phyloP scores from a whole-genome alignment of 1,140 invertebrate genomes.

The Drosophila azteca region DNA sequence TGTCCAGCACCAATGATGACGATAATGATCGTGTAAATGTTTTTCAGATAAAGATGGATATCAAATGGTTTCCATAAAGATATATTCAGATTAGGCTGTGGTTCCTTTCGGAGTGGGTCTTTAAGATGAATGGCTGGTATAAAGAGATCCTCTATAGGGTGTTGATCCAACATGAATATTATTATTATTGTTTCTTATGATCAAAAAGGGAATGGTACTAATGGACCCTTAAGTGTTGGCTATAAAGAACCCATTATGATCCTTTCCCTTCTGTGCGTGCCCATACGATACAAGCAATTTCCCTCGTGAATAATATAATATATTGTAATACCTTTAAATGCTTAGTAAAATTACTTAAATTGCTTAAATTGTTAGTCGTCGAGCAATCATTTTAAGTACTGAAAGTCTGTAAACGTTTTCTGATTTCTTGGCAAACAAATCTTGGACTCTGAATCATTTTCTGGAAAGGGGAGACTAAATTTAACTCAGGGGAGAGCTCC shows the following conservation, averaged over 20 bases:
- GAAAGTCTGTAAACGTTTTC: background rate
- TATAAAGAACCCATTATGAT: too few species aligned
- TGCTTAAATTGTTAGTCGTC: constrained; percentile 5
- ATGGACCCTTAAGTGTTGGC: too few species aligned
- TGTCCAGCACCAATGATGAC: constrained; percentile 23
- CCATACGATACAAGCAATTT: constrained; percentile 4
- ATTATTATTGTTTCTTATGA: too few species aligned
- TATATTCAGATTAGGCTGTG: too few species aligned
- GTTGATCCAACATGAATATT: too few species aligned
- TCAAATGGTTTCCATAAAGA: constrained; percentile 12
- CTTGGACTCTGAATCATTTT: constrained; percentile 4
- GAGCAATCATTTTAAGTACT: constrained; percentile 1
- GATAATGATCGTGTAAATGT: constrained; percentile 43
- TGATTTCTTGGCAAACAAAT: constrained; percentile 13
- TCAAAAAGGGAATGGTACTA: too few species aligned
- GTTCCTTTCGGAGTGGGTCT: background rate
- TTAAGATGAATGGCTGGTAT: constrained; percentile 19
- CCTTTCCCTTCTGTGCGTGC: constrained; percentile 8
- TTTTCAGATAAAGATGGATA: constrained; percentile 20
- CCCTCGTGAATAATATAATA: constrained; percentile 17
- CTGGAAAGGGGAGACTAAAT: too few species aligned
- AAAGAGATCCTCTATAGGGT: background rate
- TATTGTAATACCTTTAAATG: constrained; percentile 13
- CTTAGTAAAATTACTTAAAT: constrained; percentile 16
- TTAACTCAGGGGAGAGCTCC: too few species aligned